These are phyloP conservation scores for Olivierus martensii DNA, from an alignment of 1,140 invertebrate genomes.

Conservation along the genomic window DNA sequence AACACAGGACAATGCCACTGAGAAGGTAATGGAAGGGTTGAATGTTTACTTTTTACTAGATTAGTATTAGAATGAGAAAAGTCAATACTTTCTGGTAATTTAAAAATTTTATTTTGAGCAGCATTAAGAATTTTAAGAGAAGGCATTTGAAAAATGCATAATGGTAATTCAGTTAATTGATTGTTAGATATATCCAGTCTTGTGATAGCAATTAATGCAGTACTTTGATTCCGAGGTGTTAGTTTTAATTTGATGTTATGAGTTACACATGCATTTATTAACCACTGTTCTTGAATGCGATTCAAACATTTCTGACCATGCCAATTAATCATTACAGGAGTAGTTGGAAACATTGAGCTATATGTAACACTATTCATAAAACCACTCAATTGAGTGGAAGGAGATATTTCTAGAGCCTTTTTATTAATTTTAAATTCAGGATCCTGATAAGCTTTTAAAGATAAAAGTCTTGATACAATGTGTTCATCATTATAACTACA, in stretches of 20 bases:
- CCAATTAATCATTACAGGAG: slow-evolving; percentile 89
- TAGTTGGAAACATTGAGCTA: slow-evolving; percentile 60
- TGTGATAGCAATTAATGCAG: slow-evolving; percentile 73
- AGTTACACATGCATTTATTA: slow-evolving; percentile 62
- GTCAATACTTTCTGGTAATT: slow-evolving; percentile 35
- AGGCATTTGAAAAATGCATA: slow-evolving; percentile 64
- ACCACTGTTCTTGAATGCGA: slow-evolving; percentile 53
- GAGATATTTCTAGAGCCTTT: slow-evolving; percentile 47
- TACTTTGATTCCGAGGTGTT: slow-evolving; percentile 44
- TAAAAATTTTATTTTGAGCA: slow-evolving; percentile 73
- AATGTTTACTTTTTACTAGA: neutral
- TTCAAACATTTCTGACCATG: slow-evolving; percentile 59
- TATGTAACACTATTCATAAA: slow-evolving; percentile 20
- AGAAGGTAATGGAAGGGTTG: slow-evolving; percentile 5
- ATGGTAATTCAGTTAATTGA: slow-evolving; percentile 60
- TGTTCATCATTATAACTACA: slow-evolving; percentile 52
- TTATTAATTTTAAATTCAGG: slow-evolving; percentile 75
- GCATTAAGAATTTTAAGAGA: slow-evolving; percentile 65
- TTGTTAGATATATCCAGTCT: slow-evolving; percentile 89
- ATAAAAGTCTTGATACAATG: slow-evolving; percentile 55
- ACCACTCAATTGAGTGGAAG: slow-evolving; percentile 18
- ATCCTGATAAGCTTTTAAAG: slow-evolving; percentile 56
- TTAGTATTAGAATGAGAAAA: neutral
- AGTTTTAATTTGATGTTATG: slow-evolving; percentile 68
- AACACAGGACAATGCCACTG: slow-evolving; percentile 43